Evolutionary conservation across 2,888 invertebrate species (phyloP).

Genomic region (Caenorhabditis macrosperma): DNA sequence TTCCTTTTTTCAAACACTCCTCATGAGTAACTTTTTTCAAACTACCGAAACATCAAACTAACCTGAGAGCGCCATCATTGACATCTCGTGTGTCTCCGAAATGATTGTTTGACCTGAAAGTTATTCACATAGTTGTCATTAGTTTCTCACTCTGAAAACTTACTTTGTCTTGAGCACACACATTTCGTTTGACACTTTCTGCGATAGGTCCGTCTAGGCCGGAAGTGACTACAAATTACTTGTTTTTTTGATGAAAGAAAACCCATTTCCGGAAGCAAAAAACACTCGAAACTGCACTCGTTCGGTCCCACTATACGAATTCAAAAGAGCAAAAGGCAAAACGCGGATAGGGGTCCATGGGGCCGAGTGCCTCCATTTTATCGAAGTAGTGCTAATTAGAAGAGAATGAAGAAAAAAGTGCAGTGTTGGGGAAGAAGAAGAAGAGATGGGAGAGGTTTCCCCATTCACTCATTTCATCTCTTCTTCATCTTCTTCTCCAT

Average conservation of each 20-base stretch:
- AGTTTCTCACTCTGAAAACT: no score
- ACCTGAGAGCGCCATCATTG: no score
- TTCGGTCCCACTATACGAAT: background rate
- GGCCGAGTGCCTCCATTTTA: background rate
- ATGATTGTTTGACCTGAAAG: no score
- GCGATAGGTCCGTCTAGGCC: background rate
- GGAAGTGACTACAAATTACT: no score
- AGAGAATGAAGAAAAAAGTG: background rate
- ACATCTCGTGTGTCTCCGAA: no score
- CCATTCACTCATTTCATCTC: background rate
- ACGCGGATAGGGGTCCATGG: background rate
- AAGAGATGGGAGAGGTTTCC: background rate
- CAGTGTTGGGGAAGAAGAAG: background rate
- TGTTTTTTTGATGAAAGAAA: background rate
- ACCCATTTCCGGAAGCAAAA: background rate
- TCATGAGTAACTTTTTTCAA: background rate
- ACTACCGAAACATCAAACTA: no score
- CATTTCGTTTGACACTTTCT: background rate
- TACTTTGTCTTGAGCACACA: no score
- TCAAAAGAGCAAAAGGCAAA: background rate
- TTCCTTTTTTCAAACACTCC: no score
- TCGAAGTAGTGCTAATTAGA: constrained; percentile 3
- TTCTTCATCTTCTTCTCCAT: background rate
- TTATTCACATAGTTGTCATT: no score
- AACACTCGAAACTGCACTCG: background rate